These are phyloP conservation scores for Ariopsis seemanni DNA, from an alignment of 2,113 vertebrate species.

Conservation along the genomic window DNA sequence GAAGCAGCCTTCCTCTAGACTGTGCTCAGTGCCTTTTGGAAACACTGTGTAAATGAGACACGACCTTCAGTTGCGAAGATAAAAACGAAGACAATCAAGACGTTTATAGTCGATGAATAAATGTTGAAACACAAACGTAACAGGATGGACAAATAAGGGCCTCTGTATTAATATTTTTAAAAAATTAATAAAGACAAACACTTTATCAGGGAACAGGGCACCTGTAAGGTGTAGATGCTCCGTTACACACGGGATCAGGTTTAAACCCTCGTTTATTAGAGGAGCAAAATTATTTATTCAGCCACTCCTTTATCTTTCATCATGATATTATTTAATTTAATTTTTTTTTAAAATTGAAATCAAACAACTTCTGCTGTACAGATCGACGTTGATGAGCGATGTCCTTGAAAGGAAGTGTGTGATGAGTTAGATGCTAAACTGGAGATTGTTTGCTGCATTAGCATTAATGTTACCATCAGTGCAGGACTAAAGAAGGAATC, in stretches of 20 bases:
- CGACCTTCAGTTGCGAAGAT: not conserved
- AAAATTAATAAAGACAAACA: not conserved
- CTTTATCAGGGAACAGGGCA: not conserved
- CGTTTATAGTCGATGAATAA: not conserved
- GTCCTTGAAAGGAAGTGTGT: not conserved
- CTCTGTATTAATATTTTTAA: not conserved
- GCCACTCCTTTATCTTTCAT: not conserved
- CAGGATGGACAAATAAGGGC: not conserved
- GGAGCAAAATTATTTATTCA: not conserved
- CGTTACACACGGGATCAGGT: not conserved
- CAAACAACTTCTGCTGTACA: not conserved
- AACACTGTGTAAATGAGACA: conserved; percentile 1
- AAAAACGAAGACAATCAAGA: not conserved
- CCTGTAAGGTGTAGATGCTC: not conserved
- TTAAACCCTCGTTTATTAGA: not conserved
- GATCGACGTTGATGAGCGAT: not conserved
- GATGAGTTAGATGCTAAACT: not conserved
- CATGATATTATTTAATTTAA: not conserved
- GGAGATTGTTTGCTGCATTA: not conserved
- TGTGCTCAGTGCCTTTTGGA: not conserved
- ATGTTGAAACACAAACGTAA: not conserved
- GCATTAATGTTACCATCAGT: not conserved
- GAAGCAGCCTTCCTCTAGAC: not conserved
- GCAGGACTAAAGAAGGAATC: not conserved
- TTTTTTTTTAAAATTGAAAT: not conserved